Percentiles rank a stretch among this genome's conserved stretches.
Evolutionary conservation across 1,140 invertebrate species (phyloP).

Genomic region (Drosophila ambigua): DNA sequence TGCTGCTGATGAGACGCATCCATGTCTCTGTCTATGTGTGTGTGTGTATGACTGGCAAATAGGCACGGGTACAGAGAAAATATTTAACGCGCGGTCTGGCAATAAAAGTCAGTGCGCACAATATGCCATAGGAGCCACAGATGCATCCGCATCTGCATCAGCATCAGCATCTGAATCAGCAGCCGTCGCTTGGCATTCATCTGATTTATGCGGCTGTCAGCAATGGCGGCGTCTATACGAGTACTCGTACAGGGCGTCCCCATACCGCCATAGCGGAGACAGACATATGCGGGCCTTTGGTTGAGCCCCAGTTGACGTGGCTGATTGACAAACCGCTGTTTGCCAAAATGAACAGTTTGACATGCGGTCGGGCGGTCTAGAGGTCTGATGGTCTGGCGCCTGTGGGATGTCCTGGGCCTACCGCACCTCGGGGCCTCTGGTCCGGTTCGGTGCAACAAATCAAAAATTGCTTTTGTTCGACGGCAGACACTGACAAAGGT

Average conservation of each 20-base stretch:
- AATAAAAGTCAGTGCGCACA: constrained; percentile 60
- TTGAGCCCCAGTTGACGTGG: constrained; percentile 36
- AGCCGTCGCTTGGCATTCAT: constrained; percentile 52
- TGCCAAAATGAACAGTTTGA: constrained; percentile 74
- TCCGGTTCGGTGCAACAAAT: constrained; percentile 4
- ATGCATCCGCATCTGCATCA: constrained; percentile 12
- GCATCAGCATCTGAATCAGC: constrained; percentile 34
- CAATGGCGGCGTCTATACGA: constrained; percentile 4
- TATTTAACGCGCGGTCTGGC: constrained; percentile 60
- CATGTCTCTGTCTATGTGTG: constrained; percentile 44
- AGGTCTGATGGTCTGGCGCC: background rate
- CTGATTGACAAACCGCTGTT: constrained; percentile 77
- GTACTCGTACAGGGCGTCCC: too few species aligned
- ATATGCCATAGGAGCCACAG: constrained; percentile 34
- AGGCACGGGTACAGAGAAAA: constrained; percentile 16
- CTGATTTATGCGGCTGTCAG: constrained; percentile 77
- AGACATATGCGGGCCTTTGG: constrained; percentile 33
- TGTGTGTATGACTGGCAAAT: constrained; percentile 5
- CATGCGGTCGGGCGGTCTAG: constrained; percentile 45
- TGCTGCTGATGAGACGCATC: constrained; percentile 25
- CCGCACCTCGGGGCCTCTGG: background rate
- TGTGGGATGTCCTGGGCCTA: too few species aligned
- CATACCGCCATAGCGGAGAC: too few species aligned
- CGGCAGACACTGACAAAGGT: constrained; percentile 8
- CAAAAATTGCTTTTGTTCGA: constrained; percentile 24